Evolutionary conservation across 2,113 vertebrate genomes (phyloP), one percentile per base, ranked within the genome.

Genomic region (Ceyx margarethae): DNA sequence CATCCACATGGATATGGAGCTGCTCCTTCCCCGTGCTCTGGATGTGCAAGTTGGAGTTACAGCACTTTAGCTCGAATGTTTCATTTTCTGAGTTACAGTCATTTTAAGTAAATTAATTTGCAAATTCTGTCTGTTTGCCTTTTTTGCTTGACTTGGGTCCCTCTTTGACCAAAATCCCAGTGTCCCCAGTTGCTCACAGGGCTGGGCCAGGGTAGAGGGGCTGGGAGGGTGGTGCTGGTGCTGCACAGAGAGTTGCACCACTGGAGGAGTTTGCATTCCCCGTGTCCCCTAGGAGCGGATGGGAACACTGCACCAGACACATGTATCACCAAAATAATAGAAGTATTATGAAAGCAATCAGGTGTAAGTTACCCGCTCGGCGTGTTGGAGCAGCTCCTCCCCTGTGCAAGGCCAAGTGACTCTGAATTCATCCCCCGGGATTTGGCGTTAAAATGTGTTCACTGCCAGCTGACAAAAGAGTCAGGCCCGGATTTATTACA

Each of bases 391-490:
- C 69, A 54, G 94, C 93, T 93, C 95, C 95, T 93, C 88, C 92
- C 82, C 91, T 13, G 20, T 61, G 94, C 92, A 79, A 94, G 96
- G 96, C 97, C 97, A 69, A 92, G 89, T 26, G 87, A 85, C 94
- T 95, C 97, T 71, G 92, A 95, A 96, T 97, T 95, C 87, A 54
- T 94, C 95, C 97, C 92, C 45, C 3, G 93, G 93, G 96, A 91
- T 95, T 73, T 85, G 91, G 84, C 43, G 58, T 94, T 93, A 33
- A 95, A 93, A 95, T 81, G 75, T 87, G 91, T 92, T 96, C 37
- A 5, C 95, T 96, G 94, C 97, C 95, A 90, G 89, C 96, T 96
- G 94, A 94, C 94, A 89, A 85, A 95, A 67, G 95, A 96, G 91
- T 88, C 72, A 13, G 93, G 96, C 81, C 91, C 26, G 78, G 94